phyloP scores from a whole-genome alignment of 1,140 invertebrate species.

The Euura lappo region DNA sequence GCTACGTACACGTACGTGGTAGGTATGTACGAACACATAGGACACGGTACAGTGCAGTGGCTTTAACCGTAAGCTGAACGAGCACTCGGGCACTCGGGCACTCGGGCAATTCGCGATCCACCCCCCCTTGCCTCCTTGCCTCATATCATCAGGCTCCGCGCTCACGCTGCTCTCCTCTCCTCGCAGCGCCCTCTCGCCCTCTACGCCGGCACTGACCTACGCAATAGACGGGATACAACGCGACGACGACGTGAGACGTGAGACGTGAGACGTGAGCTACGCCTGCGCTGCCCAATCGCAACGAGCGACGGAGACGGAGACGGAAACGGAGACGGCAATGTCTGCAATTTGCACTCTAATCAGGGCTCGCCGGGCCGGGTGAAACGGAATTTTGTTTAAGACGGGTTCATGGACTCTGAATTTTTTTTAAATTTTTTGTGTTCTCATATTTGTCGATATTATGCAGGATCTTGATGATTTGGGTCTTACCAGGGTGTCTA shows the following conservation, averaged over 20 bases:
- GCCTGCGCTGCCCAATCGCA: background rate
- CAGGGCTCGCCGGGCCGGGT: too few relatives aligned
- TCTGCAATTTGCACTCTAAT: background rate
- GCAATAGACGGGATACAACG: background rate
- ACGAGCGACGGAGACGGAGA: too few relatives aligned
- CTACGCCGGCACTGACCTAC: conserved; percentile 37
- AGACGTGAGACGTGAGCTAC: background rate
- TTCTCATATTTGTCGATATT: too few relatives aligned
- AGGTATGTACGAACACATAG: too few relatives aligned
- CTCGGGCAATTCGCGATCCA: background rate
- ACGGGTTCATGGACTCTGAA: too few relatives aligned
- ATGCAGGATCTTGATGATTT: too few relatives aligned
- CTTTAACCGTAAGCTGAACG: conserved; percentile 18
- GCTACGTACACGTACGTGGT: conserved; percentile 25
- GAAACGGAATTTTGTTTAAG: too few relatives aligned
- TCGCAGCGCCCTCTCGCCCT: background rate
- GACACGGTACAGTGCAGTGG: too few relatives aligned
- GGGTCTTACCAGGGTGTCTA: too few relatives aligned
- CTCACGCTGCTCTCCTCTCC: background rate
- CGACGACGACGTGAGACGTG: background rate
- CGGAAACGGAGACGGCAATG: too few relatives aligned
- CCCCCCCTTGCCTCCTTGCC: background rate
- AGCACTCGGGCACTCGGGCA: conserved; percentile 5
- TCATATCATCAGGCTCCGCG: background rate
- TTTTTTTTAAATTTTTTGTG: too few relatives aligned